A percentile compares a stretch with the other conserved stretches of the same genome.
These are phyloP conservation scores for Tortrix viridana DNA, from an alignment of 2,888 invertebrate genomes.

Conservation along the genomic window DNA sequence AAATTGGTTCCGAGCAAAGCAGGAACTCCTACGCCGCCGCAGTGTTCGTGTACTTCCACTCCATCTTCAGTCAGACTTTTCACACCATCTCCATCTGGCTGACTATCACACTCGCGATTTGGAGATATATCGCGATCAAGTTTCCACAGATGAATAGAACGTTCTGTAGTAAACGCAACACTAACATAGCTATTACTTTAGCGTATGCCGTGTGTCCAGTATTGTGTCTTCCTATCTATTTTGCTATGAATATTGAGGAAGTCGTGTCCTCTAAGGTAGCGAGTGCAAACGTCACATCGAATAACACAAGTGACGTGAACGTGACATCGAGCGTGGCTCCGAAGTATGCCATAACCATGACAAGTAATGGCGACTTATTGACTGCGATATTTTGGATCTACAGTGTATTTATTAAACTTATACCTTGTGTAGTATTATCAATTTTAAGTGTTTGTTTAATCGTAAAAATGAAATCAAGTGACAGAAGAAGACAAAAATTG, in stretches of 20 bases:
- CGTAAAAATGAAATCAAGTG: constrained; percentile 91
- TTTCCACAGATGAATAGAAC: constrained; percentile 91
- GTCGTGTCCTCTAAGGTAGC: constrained; percentile 46
- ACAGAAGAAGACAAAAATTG: constrained; percentile 89
- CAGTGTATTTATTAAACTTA: constrained; percentile 95
- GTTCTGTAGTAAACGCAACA: constrained; percentile 92
- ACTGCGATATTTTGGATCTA: constrained; percentile 95
- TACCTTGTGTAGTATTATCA: constrained; percentile 95
- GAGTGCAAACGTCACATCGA: constrained; percentile 55
- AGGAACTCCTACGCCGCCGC: constrained; percentile 89
- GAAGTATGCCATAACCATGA: constrained; percentile 87
- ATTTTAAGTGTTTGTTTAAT: constrained; percentile 91
- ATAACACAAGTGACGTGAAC: constrained; percentile 54
- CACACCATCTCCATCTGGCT: constrained; percentile 97
- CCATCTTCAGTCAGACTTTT: constrained; percentile 93
- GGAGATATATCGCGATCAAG: constrained; percentile 95
- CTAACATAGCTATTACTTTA: constrained; percentile 88
- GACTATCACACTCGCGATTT: constrained; percentile 95
- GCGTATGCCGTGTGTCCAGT: constrained; percentile 93
- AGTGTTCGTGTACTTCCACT: constrained; percentile 93
- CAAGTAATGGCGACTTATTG: constrained; percentile 85
- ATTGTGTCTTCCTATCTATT: constrained; percentile 92
- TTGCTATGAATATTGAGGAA: constrained; percentile 89
- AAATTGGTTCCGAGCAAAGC: constrained; percentile 76
- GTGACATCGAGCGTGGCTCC: constrained; percentile 66